These are phyloP conservation scores for Rhizomys pruinosus DNA, from an alignment of 2,113 vertebrate genomes.

Conservation along the genomic window DNA sequence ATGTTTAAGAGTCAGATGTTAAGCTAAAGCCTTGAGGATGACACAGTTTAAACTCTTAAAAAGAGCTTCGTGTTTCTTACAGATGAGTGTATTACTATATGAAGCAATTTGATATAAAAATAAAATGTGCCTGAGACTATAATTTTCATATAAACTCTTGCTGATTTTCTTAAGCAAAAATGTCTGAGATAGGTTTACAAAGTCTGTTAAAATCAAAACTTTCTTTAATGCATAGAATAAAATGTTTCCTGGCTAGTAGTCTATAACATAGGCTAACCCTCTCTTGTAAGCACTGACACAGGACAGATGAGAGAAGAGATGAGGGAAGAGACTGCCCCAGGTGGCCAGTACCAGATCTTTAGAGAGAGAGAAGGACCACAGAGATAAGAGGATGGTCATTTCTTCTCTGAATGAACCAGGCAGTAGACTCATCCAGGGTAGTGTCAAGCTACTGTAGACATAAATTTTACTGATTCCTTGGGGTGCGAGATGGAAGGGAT, in stretches of 20 bases:
- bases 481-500: not conserved
- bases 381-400: not conserved
- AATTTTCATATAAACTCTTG: slow-evolving; percentile 13
- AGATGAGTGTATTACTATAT: slow-evolving; percentile 2
- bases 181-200: slow-evolving; percentile 41
- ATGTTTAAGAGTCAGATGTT: slow-evolving; percentile 29
- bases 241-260: not conserved
- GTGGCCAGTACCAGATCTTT: not conserved
- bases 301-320: not conserved
- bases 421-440: not conserved
- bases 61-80: slow-evolving; percentile 22
- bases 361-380: not conserved
- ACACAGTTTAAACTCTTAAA: slow-evolving; percentile 29
- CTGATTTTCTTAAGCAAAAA: slow-evolving; percentile 55
- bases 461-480: not conserved
- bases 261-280: not conserved
- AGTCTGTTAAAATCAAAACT: slow-evolving; percentile 38
- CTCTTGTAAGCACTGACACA: not conserved
- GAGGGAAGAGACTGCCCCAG: not conserved
- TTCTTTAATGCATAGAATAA: slow-evolving; percentile 8
- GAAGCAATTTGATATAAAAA: slow-evolving; percentile 47
- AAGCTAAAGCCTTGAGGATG: not conserved
- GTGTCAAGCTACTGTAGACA: not conserved
- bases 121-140: slow-evolving; percentile 28
- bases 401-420: slow-evolving; percentile 6